Base-by-base conservation (phyloP, 2,113 vertebrate genomes). In the Dasyprocta punctata region DNA sequence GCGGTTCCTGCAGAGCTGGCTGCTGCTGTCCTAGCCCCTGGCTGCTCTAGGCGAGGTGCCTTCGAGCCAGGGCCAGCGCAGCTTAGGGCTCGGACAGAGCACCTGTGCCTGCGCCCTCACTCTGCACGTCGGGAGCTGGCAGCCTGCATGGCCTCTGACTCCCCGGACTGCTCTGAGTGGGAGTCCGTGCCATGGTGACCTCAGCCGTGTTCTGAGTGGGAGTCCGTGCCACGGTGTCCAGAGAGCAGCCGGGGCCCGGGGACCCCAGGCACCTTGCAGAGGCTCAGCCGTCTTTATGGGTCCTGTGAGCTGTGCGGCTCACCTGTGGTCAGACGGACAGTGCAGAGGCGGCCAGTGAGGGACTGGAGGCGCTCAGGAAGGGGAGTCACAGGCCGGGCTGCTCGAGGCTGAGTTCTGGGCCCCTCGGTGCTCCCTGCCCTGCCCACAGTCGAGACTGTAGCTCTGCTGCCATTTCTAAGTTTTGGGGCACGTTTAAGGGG, bases 321-420 rank as follows among this genome's bases (percentile, higher is more conserved):
- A 52, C 33, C 41, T n/a, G 0, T 24, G 9, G 75, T 65, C n/a
- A 24, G 28, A 54, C 17, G 54, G 82, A 77, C 44, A 49, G 12
- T 47, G n/a, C 14, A 28, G 73, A 82, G 52, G 54, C 61, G 60
- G 52, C 47, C 4, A 7, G 14, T 41, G 47, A 52, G 71, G 65
- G 30, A 38, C 41, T 11, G 0, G 33, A 44, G 33, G 12, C 11
- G 13, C 0, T 0, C 28, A 14, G 14, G 0, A 47, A 8, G 30
- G 19, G 47, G 49, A 93, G 71, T 7, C 4, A 7, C 54, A 36
- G 33, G 38, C 44, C 5, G 24, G 67, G 61, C 7, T 5, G 36
- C 24, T 28, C 36, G 28, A 83, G 41, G 16, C 26, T 19, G 75
- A 26, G 14, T 24, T 89, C 92, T 80, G 88, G 94, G 69, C 6